Evolutionary conservation across 2,797 vertebrate genomes (phyloP).

Genomic region (Phoxinus dragarum): DNA sequence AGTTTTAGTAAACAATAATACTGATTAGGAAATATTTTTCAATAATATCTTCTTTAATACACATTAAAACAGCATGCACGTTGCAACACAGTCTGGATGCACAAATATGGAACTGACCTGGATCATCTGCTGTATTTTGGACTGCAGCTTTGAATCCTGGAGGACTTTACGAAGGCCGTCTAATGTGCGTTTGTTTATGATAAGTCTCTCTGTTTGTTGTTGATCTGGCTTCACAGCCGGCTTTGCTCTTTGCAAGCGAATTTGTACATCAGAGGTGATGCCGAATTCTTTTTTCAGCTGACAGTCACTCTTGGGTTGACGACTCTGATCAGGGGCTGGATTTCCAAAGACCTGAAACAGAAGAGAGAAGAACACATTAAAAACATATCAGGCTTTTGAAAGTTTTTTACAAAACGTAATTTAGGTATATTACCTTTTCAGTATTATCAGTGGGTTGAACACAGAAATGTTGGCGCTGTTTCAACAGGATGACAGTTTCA

Average conservation of each 20-base stretch:
- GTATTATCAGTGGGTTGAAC: background rate
- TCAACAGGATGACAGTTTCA: background rate
- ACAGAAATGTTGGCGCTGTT: background rate
- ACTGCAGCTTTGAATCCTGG: slow-evolving; percentile 50
- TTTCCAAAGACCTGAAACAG: slow-evolving; percentile 26
- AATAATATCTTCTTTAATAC: background rate
- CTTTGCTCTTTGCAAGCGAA: slow-evolving; percentile 67
- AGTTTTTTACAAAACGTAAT: background rate
- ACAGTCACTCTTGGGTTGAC: slow-evolving; percentile 57
- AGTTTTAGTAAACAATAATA: background rate
- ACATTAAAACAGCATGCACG: background rate
- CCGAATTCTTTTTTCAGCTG: slow-evolving; percentile 70
- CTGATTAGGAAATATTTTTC: background rate
- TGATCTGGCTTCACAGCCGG: slow-evolving; percentile 1
- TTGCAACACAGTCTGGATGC: background rate
- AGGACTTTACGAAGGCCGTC: slow-evolving; percentile 62
- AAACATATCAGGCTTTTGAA: background rate
- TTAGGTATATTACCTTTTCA: slow-evolving; percentile 42
- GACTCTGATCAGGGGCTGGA: background rate
- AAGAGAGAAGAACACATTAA: background rate
- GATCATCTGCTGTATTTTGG: slow-evolving; percentile 58
- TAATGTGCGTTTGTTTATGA: slow-evolving; percentile 58
- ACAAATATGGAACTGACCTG: slow-evolving; percentile 54
- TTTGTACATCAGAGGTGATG: slow-evolving; percentile 68
- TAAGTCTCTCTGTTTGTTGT: slow-evolving; percentile 29